Base-by-base conservation (phyloP, 1,140 invertebrate species). In the Zaprionus gabonicus region DNA sequence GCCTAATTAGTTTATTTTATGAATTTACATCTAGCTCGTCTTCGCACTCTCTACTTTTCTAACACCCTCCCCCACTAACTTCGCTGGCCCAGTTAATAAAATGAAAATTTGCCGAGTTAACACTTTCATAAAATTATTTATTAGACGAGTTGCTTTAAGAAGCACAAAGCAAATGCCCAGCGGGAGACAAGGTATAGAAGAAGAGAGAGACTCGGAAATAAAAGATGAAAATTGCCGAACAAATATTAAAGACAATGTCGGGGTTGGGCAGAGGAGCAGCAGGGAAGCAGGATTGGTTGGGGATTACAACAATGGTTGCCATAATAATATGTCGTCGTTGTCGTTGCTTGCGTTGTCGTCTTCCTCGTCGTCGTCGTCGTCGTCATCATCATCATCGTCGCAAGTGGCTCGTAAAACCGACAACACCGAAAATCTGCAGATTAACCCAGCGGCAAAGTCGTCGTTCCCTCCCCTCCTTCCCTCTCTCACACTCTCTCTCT, bases 111-210 rank as follows among this genome's bases (percentile, higher is more conserved):
- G 85, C 78, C 71, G 74, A 90, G 81, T 90, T 90, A 88, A 88
- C 85, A 88, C 85, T 90, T 85, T 90, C 85, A 90, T 88, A 90
- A 88, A 88, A 90, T 85, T 80, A 88, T 88, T 88, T 88, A 88
- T 90, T 85, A 84, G 76, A 46, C 69, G 58, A 68, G 53, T 75
- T 57, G 58, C 80, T 81, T 87, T 68, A 81, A 76, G 71, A 57
- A 57, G 41, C 65, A 27, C 17, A 46, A 51, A 17, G 34, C 27
- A 55, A 55, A 58, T 81, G 60, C 81, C 69, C 78, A 74, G 70
- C 80, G 73, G 67, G 73, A 64, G 49, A 64, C 15, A 72, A 60
- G 38, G 46, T 25, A 51, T 23, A 25, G 46, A 10, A 51, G 31
- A 34, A 23, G 23, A 23, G 27, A 27, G 31, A 38, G 31, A 36